Conservation (phyloP, 2,113 vertebrate genomes). For the Leuciscus idus region DNA sequence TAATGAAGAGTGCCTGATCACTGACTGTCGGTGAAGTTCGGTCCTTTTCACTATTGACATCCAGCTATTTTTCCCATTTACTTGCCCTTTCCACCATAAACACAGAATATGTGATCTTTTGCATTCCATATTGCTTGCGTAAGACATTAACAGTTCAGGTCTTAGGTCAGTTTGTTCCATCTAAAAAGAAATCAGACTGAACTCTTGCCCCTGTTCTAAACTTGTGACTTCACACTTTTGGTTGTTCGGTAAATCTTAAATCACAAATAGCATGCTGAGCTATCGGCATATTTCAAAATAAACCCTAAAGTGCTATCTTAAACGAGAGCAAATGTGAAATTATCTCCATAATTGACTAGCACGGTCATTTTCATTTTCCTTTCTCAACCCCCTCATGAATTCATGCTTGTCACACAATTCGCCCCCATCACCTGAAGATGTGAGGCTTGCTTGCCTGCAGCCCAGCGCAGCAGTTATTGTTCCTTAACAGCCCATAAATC, state of each 20-base stretch:
- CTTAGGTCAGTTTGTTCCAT: slow-evolving; percentile 1
- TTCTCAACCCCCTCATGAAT: slow-evolving; percentile 32
- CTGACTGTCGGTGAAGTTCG: slow-evolving; percentile 76
- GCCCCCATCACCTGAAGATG: slow-evolving; percentile 54
- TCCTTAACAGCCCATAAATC: slow-evolving; percentile 77
- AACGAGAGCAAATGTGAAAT: background rate
- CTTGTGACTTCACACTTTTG: background rate
- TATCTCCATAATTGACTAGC: slow-evolving; percentile 34
- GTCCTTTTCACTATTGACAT: slow-evolving; percentile 54
- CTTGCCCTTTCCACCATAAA: background rate
- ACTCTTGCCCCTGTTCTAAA: background rate
- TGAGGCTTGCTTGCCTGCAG: slow-evolving; percentile 36
- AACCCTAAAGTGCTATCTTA: slow-evolving; percentile 3
- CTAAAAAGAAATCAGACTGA: background rate
- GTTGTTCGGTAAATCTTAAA: background rate
- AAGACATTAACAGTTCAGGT: background rate
- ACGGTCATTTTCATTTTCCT: slow-evolving; percentile 24
- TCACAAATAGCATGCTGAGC: background rate
- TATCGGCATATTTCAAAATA: background rate
- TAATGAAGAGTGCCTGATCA: slow-evolving; percentile 84
- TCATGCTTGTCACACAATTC: slow-evolving; percentile 47
- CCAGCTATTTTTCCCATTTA: slow-evolving; percentile 6
- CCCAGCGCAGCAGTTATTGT: slow-evolving; percentile 70
- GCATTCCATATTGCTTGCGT: background rate
- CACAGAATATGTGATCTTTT: background rate